phyloP scores from a whole-genome alignment of 2,888 invertebrate genomes.

The Platycheirus albimanus region DNA sequence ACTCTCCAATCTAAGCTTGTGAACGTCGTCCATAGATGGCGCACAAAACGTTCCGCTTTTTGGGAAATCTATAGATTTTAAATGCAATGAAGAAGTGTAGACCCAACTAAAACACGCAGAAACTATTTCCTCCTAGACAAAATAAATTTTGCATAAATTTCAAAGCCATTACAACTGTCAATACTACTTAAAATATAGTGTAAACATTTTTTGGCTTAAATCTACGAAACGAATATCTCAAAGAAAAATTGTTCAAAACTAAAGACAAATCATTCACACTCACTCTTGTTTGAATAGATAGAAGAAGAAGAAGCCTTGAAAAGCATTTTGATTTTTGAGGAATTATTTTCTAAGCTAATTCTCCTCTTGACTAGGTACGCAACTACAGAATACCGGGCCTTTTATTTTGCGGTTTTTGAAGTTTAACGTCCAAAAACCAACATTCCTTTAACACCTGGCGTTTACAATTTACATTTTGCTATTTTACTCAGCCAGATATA shows the following conservation, averaged over 20 bases:
- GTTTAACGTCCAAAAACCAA: conserved; percentile 11
- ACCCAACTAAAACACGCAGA: too few species aligned
- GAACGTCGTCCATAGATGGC: too few species aligned
- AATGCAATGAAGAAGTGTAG: too few species aligned
- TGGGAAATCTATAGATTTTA: too few species aligned
- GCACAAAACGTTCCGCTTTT: too few species aligned
- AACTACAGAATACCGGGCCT: not conserved
- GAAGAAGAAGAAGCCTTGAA: not conserved
- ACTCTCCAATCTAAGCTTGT: too few species aligned
- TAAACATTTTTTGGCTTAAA: too few species aligned
- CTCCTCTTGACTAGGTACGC: not conserved
- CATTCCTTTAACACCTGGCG: conserved; percentile 48
- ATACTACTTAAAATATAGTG: too few species aligned
- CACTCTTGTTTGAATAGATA: not conserved
- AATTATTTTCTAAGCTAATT: conserved; percentile 4
- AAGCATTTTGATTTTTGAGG: not conserved
- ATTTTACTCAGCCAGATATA: conserved; percentile 41
- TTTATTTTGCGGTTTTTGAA: not conserved
- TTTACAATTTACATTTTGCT: conserved; percentile 30
- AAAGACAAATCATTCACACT: conserved; percentile 1
- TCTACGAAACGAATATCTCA: too few species aligned
- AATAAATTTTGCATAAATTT: too few species aligned
- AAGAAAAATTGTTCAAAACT: not conserved
- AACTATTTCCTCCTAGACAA: too few species aligned
- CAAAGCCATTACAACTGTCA: too few species aligned